These are phyloP conservation scores for Ennomos erosarius DNA, from an alignment of 2,888 invertebrate species.

Conservation along the genomic window DNA sequence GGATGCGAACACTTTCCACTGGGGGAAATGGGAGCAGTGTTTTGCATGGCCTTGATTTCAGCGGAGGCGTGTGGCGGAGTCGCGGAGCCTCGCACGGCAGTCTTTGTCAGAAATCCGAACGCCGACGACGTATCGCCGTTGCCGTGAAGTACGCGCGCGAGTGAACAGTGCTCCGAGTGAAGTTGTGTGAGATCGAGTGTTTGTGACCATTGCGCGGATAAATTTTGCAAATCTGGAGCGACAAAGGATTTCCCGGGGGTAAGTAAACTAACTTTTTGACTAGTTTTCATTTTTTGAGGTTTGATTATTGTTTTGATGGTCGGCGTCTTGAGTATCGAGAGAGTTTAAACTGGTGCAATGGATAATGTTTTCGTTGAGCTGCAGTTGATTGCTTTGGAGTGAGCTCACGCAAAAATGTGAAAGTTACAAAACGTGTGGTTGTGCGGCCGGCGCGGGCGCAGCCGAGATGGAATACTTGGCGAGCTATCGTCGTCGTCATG, in stretches of 20 bases:
- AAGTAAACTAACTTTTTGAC: conserved; percentile 38
- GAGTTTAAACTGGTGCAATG: conserved; percentile 25
- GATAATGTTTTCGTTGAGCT: conserved; percentile 22
- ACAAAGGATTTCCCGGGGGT: conserved; percentile 64
- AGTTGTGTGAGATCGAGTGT: conserved; percentile 51
- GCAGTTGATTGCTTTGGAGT: conserved; percentile 20
- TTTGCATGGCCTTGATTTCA: conserved; percentile 81
- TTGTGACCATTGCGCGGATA: conserved; percentile 60
- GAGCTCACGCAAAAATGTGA: conserved; percentile 62
- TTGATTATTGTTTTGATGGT: conserved; percentile 55
- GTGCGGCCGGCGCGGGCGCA: conserved; percentile 19
- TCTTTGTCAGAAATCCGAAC: conserved; percentile 55
- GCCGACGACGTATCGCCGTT: conserved; percentile 44
- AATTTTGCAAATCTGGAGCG: conserved; percentile 74
- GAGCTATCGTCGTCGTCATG: conserved; percentile 35
- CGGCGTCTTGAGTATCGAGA: conserved; percentile 40
- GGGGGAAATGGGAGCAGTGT: conserved; percentile 77
- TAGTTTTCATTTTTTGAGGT: conserved; percentile 17
- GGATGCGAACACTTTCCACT: conserved; percentile 82
- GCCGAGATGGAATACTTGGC: conserved; percentile 26
- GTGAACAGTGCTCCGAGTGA: conserved; percentile 62
- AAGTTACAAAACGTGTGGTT: conserved; percentile 56
- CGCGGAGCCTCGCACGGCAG: conserved; percentile 52
- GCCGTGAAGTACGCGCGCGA: conserved; percentile 41
- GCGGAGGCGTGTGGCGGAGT: conserved; percentile 51